A percentile compares a stretch with the other conserved stretches of the same genome.
Conservation (phyloP, 2,888 invertebrate species). For the Anticlea derivata region DNA sequence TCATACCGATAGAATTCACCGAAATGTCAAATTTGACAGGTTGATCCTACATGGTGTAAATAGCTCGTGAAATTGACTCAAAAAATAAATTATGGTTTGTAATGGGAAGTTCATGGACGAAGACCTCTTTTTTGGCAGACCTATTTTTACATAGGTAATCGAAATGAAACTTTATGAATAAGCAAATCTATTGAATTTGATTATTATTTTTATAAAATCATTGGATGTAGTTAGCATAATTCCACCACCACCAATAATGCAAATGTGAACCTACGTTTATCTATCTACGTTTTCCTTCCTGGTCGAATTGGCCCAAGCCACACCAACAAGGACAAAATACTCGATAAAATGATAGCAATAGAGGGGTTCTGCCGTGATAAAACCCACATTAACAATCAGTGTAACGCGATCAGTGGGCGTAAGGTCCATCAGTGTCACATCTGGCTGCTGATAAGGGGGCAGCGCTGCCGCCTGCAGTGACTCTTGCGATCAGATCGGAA, state of each 20-base stretch:
- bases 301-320: background rate
- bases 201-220: too few species aligned
- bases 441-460: conserved; percentile 48
- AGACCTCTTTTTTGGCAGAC: too few species aligned
- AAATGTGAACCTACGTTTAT: too few species aligned
- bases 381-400: conserved; percentile 40
- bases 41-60: conserved; percentile 56
- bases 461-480: conserved; percentile 49
- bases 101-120: too few species aligned
- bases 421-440: conserved; percentile 51
- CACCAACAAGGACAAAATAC: background rate
- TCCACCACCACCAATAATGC: too few species aligned
- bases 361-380: conserved; percentile 29
- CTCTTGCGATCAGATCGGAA: conserved; percentile 34
- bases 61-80: conserved; percentile 64
- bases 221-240: too few species aligned
- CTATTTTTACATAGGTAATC: too few species aligned
- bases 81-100: conserved; percentile 33
- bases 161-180: too few species aligned
- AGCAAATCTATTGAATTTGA: too few species aligned
- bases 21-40: conserved; percentile 60
- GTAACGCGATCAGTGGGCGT: conserved; percentile 72
- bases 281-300: too few species aligned
- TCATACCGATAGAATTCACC: conserved; percentile 56
- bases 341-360: conserved; percentile 26